Conservation (phyloP, 1,140 invertebrate species). For the Radopholus similis region DNA sequence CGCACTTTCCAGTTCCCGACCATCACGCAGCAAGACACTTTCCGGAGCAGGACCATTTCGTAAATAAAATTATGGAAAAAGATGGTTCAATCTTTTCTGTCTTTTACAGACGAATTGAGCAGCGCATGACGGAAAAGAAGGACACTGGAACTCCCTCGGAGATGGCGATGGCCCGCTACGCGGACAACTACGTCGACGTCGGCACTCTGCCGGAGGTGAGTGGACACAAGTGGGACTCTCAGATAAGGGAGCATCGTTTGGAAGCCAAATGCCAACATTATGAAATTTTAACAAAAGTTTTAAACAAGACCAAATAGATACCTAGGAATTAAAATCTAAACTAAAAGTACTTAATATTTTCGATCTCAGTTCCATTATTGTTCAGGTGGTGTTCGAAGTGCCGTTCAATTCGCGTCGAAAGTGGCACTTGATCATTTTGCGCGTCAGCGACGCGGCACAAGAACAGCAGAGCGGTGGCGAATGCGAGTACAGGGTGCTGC, state of each 20-base stretch:
- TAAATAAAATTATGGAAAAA: too few species aligned
- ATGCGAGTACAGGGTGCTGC: constrained; percentile 46
- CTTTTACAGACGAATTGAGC: too few species aligned
- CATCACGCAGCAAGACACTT: neutral
- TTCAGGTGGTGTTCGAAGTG: constrained; percentile 56
- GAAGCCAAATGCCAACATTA: too few species aligned
- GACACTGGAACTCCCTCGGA: constrained; percentile 49
- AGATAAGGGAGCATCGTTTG: too few species aligned
- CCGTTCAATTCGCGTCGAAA: constrained; percentile 56
- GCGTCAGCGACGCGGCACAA: constrained; percentile 17
- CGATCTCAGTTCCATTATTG: neutral
- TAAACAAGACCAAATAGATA: neutral
- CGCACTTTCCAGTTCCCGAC: neutral
- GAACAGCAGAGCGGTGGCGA: constrained; percentile 21
- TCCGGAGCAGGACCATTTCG: too few species aligned
- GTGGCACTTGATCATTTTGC: constrained; percentile 50
- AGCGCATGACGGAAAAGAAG: constrained; percentile 26
- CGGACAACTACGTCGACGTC: constrained; percentile 35
- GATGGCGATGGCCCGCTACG: constrained; percentile 40
- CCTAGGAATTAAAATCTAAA: neutral
- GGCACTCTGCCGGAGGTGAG: constrained; percentile 7
- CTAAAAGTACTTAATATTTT: constrained; percentile 1
- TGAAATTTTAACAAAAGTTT: too few species aligned
- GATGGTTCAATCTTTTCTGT: too few species aligned
- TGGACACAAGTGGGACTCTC: neutral